A percentile compares a stretch with the other conserved stretches of the same genome.
phyloP scores from a whole-genome alignment of 2,888 invertebrate species.

The Trissolcus japonicus region DNA sequence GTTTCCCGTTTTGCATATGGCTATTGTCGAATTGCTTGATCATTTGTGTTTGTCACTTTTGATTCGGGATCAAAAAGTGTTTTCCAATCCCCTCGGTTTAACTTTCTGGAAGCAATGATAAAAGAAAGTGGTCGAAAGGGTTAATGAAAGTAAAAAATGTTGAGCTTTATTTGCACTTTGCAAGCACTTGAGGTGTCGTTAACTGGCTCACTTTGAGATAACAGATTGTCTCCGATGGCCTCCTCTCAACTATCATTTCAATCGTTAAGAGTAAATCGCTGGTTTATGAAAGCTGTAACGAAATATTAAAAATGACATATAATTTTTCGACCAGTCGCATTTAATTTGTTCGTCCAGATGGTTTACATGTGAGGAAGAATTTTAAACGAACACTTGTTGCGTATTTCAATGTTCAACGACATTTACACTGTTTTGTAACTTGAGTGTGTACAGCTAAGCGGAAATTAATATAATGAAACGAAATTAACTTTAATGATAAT shows the following conservation, averaged over 20 bases:
- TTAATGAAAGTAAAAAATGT: too few relatives aligned
- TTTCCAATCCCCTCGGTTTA: neutral
- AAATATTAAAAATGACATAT: neutral
- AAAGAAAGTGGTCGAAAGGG: neutral
- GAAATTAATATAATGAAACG: slow-evolving; percentile 7
- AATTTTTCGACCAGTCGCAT: neutral
- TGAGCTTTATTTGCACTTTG: neutral
- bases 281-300: neutral
- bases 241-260: neutral
- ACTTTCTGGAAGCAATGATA: too few relatives aligned
- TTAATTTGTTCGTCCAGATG: neutral
- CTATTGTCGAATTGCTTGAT: neutral
- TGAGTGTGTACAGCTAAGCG: slow-evolving; percentile 9
- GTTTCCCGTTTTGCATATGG: neutral
- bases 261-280: neutral
- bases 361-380: slow-evolving; percentile 13
- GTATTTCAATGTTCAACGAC: slow-evolving; percentile 31
- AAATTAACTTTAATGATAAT: slow-evolving; percentile 4
- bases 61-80: neutral
- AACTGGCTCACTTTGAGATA: slow-evolving; percentile 3
- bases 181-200: neutral
- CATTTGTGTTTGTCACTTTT: neutral
- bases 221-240: neutral
- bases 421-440: slow-evolving; percentile 34
- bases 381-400: slow-evolving; percentile 41